Evolutionary conservation across 2,113 vertebrate species (phyloP), one percentile per base, ranked within the genome.

Genomic region (Hydropotes inermis): DNA sequence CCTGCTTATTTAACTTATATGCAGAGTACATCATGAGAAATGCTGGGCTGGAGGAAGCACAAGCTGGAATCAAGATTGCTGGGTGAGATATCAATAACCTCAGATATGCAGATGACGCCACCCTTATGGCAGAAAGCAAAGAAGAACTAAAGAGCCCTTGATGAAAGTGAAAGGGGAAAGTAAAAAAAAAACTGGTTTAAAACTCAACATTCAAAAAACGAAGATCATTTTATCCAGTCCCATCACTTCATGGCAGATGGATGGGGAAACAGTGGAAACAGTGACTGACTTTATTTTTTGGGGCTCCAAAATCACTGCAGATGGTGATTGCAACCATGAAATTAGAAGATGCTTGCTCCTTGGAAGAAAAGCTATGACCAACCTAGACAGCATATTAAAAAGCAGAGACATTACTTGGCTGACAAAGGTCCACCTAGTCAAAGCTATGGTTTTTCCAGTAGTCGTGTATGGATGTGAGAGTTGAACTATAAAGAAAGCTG

Each of bases 11-110:
- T 70, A 36, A 70, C n/a, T 39, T 70, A 12, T 1, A 70, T 39
- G 9, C n/a, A 6, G n/a, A 70, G 64, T 23, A 36, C 64, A 70
- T 36, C 4, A 70, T 36, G 64, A 0, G 0, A 36, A 70, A 70
- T 12, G 5, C n/a, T 0, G 5, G n/a, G 64, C n/a, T 70, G n/a
- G n/a, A 39, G 1, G 0, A 70, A 70, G 67, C 1, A 70, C 67
- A 39, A 23, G 67, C 9, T 70, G 2, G 67, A 70, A 70, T 39
- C 0, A 36, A 70, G 67, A 39, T 23, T 70, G 33, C 33, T 21
- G 9, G 67, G n/a, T 23, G 19, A 39, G 23, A 70, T 5, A 70
- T 67, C 4, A 36, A 70, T 36, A 70, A 36, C 67, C 67, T 39
- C n/a, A 70, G 67, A 39, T 39, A 70, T 0, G 19, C 67, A 70